Evolutionary conservation across 2,797 vertebrate species (phyloP).

Genomic region (Ctenopoma kingsleyae): DNA sequence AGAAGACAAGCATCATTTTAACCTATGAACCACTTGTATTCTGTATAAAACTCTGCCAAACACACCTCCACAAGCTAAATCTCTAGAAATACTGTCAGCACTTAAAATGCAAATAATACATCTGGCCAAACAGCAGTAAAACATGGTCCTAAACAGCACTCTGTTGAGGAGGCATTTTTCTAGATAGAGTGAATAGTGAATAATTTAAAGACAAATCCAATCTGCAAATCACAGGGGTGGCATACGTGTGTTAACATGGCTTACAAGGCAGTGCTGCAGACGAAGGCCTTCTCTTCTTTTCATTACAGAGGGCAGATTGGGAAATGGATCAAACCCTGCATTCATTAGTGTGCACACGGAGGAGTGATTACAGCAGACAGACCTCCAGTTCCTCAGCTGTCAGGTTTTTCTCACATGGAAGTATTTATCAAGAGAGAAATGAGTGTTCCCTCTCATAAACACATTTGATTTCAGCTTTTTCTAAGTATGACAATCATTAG

Average conservation of each 20-base stretch:
- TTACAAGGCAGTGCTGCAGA: constrained; percentile 53
- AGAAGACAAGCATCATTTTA: constrained; percentile 12
- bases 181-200: constrained; percentile 67
- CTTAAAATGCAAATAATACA: constrained; percentile 61
- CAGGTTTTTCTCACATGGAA: constrained; percentile 52
- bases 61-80: neutral
- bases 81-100: constrained; percentile 31
- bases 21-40: constrained; percentile 31
- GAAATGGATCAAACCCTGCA: constrained; percentile 58
- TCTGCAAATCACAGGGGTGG: constrained; percentile 58
- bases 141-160: constrained; percentile 18
- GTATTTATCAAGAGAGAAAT: constrained; percentile 57
- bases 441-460: constrained; percentile 57
- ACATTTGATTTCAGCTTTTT: constrained; percentile 66
- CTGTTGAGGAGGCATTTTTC: constrained; percentile 60
- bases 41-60: constrained; percentile 19
- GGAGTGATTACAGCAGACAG: constrained; percentile 49
- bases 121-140: constrained; percentile 33
- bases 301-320: constrained; percentile 61
- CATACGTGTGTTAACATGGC: constrained; percentile 48
- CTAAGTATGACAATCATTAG: constrained; percentile 67
- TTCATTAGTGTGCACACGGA: constrained; percentile 63
- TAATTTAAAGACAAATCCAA: constrained; percentile 73
- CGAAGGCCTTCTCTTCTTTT: constrained; percentile 54
- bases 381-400: constrained; percentile 64